phyloP scores from a whole-genome alignment of 2,113 vertebrate species.

The Pungitius pungitius region DNA sequence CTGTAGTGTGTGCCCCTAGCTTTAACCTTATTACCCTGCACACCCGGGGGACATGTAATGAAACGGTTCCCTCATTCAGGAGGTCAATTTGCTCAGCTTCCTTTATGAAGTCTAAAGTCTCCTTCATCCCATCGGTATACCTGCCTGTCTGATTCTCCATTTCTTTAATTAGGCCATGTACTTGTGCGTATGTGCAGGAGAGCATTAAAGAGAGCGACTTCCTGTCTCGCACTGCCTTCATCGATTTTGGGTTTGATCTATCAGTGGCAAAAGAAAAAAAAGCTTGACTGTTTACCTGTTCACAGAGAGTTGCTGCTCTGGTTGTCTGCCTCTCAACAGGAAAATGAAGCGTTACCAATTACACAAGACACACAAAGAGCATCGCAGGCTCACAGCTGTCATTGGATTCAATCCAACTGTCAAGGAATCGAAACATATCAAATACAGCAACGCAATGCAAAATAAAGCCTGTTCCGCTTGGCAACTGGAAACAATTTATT shows the following conservation, averaged over 20 bases:
- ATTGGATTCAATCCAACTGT: conserved; percentile 59
- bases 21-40: conserved; percentile 75
- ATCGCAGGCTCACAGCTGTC: conserved; percentile 57
- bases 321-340: conserved; percentile 53
- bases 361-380: conserved; percentile 58
- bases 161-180: conserved; percentile 61
- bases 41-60: conserved; percentile 68
- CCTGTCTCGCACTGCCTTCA: conserved; percentile 41
- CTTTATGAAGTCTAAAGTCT: conserved; percentile 72
- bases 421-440: conserved; percentile 72
- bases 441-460: conserved; percentile 48
- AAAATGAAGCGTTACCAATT: conserved; percentile 72
- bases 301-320: conserved; percentile 56
- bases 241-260: conserved; percentile 67
- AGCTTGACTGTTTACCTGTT: conserved; percentile 57
- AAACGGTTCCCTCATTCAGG: conserved; percentile 74
- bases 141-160: conserved; percentile 54
- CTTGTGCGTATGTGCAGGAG: conserved; percentile 21
- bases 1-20: conserved; percentile 48
- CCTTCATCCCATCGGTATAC: conserved; percentile 58
- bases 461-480: conserved; percentile 23
- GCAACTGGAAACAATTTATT: conserved; percentile 44
- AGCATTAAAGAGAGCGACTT: conserved; percentile 32
- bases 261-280: conserved; percentile 52
- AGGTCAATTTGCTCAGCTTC: conserved; percentile 71